These are phyloP conservation scores for Carcina quercana DNA, from an alignment of 2,888 invertebrate genomes.

Conservation along the genomic window DNA sequence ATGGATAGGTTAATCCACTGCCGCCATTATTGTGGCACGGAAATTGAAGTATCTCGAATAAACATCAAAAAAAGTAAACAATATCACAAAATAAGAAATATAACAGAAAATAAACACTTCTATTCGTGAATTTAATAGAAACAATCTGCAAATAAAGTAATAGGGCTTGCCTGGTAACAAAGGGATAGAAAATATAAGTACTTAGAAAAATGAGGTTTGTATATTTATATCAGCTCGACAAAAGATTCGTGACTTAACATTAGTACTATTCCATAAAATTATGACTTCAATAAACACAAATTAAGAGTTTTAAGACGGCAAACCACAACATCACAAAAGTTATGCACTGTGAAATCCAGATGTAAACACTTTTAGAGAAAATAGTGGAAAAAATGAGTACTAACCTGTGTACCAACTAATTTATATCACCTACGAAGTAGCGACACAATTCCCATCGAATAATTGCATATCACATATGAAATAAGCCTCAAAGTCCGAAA, in stretches of 20 bases:
- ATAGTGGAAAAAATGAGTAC: constrained; percentile 43
- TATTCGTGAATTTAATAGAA: constrained; percentile 16
- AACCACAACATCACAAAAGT: constrained; percentile 75
- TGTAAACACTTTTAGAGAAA: constrained; percentile 82
- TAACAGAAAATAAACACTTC: constrained; percentile 19
- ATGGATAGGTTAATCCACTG: constrained; percentile 70
- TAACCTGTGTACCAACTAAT: constrained; percentile 50
- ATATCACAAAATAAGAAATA: constrained; percentile 38
- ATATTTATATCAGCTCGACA: constrained; percentile 39
- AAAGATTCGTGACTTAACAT: constrained; percentile 31
- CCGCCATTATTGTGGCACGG: constrained; percentile 73
- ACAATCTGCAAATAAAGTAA: constrained; percentile 19
- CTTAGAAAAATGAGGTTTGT: constrained; percentile 62
- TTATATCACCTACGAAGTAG: constrained; percentile 50
- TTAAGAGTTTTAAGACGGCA: constrained; percentile 43
- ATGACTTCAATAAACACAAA: constrained; percentile 18
- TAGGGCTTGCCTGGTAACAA: constrained; percentile 54
- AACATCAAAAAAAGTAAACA: constrained; percentile 73
- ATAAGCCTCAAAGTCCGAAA: constrained; percentile 63
- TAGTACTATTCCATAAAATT: constrained; percentile 17
- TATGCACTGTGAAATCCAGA: constrained; percentile 77
- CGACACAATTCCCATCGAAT: constrained; percentile 57
- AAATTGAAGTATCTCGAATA: constrained; percentile 63
- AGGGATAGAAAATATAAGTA: constrained; percentile 50
- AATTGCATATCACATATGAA: constrained; percentile 64